These are phyloP conservation scores for Onychomys leucogaster DNA, from an alignment of 2,797 vertebrate species.

Conservation along the genomic window DNA sequence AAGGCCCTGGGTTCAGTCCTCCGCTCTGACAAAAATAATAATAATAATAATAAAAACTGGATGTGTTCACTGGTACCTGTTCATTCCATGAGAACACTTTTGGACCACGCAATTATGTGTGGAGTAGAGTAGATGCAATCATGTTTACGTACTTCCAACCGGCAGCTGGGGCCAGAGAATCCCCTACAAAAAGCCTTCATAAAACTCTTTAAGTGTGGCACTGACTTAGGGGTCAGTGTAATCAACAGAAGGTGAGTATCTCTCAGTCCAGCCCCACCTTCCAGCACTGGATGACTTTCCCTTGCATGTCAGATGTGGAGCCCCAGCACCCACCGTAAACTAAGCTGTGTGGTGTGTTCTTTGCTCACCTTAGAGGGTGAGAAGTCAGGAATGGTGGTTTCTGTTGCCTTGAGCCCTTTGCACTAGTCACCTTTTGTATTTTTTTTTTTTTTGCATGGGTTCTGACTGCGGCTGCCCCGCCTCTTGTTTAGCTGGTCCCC, in stretches of 20 bases:
- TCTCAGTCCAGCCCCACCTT: background rate
- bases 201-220: background rate
- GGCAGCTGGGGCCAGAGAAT: background rate
- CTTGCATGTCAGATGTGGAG: slow-evolving; percentile 43
- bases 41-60: too few species aligned
- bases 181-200: background rate
- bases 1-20: too few species aligned
- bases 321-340: background rate
- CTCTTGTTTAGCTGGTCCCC: slow-evolving; percentile 79
- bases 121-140: background rate
- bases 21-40: too few species aligned
- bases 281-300: background rate
- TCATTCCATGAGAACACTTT: background rate
- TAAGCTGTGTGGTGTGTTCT: slow-evolving; percentile 50
- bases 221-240: background rate
- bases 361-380: background rate
- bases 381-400: slow-evolving; percentile 54
- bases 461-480: slow-evolving; percentile 79
- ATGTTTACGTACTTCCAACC: too few species aligned
- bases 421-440: slow-evolving; percentile 74
- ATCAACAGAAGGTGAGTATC: slow-evolving; percentile 60
- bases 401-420: slow-evolving; percentile 64
- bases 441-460: slow-evolving; percentile 82
- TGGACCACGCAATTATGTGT: background rate
- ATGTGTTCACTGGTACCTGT: background rate